Evolutionary conservation across 2,888 invertebrate genomes (phyloP), one percentile per base, ranked within the genome.

Genomic region (Podabrus alpinus): DNA sequence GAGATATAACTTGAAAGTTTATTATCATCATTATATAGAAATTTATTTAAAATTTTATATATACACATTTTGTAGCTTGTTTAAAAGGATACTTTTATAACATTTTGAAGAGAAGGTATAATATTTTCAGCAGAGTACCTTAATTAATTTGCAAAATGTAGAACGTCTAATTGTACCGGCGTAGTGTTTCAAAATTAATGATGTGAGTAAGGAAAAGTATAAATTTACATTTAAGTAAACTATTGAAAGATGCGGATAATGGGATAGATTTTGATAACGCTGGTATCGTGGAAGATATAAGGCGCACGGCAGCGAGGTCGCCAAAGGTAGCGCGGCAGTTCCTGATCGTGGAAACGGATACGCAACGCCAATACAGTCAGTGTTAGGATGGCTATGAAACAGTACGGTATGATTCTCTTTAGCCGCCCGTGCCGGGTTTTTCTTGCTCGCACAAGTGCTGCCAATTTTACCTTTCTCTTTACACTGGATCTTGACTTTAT

Each of bases 301-400:
- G 61, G 79, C 76, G 77, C 68, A 69, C 72, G 73, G 71, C 75
- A 75, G 76, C 83, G 79, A 78, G 80, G 81, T 79, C 80, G 81
- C 74, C 78, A 76, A 79, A 80, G 81, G 82, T 81, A 81, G 80
- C 81, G 76, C 73, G 73, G 81, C 82, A 73, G 73, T 72, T 76
- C 67, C 72, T 71, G 74, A 74, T 74, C 68, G 71, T 69, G 71
- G 69, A 72, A 69, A 74, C 82, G 82, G 81, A 82, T 79, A 81
- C 79, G 79, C 79, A 81, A 78, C 77, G 79, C 76, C 78, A 79
- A 77, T 74, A 74, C 77, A 77, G 76, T 79, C 80, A 76, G 78
- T 80, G 76, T 81, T 81, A 82, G 81, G 82, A 81, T 81, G 80
- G 79, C 80, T 81, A 74, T 78, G 79, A 79, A 81, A 79, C 79